A percentile compares a stretch with the other conserved stretches of the same genome.
Conservation (phyloP, 1,140 invertebrate genomes). For the Drosophila nasuta region DNA sequence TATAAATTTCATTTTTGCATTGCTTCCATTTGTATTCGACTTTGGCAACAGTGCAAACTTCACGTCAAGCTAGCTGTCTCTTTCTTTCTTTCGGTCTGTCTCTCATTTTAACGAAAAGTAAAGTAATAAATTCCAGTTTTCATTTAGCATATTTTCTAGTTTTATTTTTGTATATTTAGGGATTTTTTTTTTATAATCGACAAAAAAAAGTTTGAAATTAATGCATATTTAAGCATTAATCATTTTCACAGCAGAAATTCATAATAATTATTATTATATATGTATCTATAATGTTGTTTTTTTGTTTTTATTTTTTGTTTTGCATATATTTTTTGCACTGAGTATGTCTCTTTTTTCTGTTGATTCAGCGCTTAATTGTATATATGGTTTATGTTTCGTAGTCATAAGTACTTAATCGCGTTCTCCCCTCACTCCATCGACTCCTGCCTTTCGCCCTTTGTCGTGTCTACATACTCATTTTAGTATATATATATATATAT, state of each 20-base stretch:
- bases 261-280: conserved; percentile 45
- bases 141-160: conserved; percentile 40
- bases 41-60: conserved; percentile 15
- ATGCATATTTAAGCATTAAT: conserved; percentile 54
- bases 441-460: background rate
- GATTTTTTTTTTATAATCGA: conserved; percentile 24
- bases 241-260: conserved; percentile 64
- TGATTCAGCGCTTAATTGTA: conserved; percentile 53
- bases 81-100: background rate
- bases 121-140: conserved; percentile 28
- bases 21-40: background rate
- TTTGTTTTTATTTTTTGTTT: conserved; percentile 25
- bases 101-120: conserved; percentile 8
- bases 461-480: conserved; percentile 31
- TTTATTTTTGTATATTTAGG: conserved; percentile 36
- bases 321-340: conserved; percentile 51
- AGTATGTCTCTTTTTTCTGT: conserved; percentile 28
- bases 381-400: conserved; percentile 42
- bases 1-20: conserved; percentile 11
- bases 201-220: conserved; percentile 40
- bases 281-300: conserved; percentile 5
- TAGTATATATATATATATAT: conserved; percentile 17
- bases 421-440: background rate
- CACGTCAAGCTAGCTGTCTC: background rate
- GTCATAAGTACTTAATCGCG: conserved; percentile 46